Conservation (phyloP, 2,113 vertebrate species). For the Actenoides lindsayi region DNA sequence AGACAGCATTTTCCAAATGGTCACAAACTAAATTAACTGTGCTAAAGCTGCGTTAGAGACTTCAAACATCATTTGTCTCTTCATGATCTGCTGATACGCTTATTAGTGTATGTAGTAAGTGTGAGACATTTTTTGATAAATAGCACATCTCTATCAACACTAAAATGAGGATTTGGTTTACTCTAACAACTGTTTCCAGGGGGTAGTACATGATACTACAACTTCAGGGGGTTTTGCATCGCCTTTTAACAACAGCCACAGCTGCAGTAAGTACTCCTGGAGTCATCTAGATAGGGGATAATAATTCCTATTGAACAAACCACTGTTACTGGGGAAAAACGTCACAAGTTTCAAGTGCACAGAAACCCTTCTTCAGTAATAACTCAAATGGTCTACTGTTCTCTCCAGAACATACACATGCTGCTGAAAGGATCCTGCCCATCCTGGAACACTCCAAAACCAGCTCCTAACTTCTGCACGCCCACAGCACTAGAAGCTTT, state of each 20-base stretch:
- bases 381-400: not conserved
- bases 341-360: not conserved
- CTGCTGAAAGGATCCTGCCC: not conserved
- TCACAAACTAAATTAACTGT: not conserved
- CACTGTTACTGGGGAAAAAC: not conserved
- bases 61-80: not conserved
- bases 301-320: not conserved
- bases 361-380: not conserved
- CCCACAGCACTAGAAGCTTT: not conserved
- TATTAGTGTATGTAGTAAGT: not conserved
- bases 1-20: not conserved
- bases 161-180: not conserved
- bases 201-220: not conserved
- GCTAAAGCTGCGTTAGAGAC: not conserved
- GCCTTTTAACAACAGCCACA: not conserved
- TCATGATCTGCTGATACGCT: not conserved
- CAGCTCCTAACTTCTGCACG: not conserved
- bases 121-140: not conserved
- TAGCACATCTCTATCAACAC: not conserved
- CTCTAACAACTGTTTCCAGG: not conserved
- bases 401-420: rapidly evolving
- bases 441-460: not conserved
- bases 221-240: not conserved
- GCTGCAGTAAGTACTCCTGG: not conserved
- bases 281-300: not conserved